Base-by-base conservation (phyloP, 1,140 invertebrate genomes). In the Diorhabda elongata region DNA sequence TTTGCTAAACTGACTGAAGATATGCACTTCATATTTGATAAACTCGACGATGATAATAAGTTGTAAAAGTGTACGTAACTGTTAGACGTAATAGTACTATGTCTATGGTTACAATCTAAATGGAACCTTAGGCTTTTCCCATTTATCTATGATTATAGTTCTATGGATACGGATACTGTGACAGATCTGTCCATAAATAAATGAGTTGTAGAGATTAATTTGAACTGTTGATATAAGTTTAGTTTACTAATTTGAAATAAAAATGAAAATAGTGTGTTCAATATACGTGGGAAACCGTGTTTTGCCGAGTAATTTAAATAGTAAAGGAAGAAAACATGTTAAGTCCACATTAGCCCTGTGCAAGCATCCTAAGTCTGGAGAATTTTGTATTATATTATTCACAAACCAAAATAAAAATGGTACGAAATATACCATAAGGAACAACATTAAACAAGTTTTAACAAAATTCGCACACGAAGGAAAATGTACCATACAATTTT, bases 401-500 rank as follows among this genome's bases (percentile, higher is more conserved):
- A 87, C 87, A 5, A 78, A 85, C 3, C 80, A 85, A 61, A 88
- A 89, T 76, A 90, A 89, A 79, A 80, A 77, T 42, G 90, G 90
- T 2, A 85, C 78, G 2, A 90, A 89, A 72, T 92, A 92, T 72
- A 87, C 86, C 81, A 77, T 92, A 3, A 84, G 79, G n/a, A 75
- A 85, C 52, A 89, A 88, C 74, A 84, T 92, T 58, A 84, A 85
- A 59, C 83, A 87, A 78, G 82, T 92, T 41, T 88, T 90, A 74
- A 86, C 85, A 2, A 89, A 87, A 76, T 92, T 88, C 78, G 78
- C 91, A 8, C 82, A 86, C 58, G 87, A 92, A 78, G 91, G 91
- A 66, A 92, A 92, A 83, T 84, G 85, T 42, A 92, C 91, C 5
- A 87, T 93, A 68, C 84, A 90, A 63, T 87, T 93, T 62, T 86